A percentile compares a stretch with the other conserved stretches of the same genome.
Evolutionary conservation across 2,113 vertebrate species (phyloP).

Genomic region (Syngnathus floridae): DNA sequence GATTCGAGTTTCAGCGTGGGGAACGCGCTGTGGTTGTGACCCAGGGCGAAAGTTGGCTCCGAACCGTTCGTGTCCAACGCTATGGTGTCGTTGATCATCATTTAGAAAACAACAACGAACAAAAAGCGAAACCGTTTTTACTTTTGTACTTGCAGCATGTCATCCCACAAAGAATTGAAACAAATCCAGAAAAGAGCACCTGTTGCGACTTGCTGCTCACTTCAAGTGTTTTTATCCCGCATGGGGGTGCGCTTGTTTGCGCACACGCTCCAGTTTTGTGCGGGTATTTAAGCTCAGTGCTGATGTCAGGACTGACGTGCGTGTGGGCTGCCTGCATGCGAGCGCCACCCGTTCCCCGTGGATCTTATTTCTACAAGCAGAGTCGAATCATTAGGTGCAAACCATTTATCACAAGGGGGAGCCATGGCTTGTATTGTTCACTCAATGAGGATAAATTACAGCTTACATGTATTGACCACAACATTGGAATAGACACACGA

Average conservation of each 20-base stretch:
- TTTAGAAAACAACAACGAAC: slow-evolving; percentile 2
- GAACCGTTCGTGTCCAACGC: slow-evolving; percentile 52
- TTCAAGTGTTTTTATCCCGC: neutral
- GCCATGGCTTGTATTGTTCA: neutral
- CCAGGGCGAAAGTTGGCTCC: slow-evolving; percentile 30
- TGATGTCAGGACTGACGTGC: slow-evolving; percentile 59
- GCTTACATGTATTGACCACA: neutral
- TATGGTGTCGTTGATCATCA: slow-evolving; percentile 52
- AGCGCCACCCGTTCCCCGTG: slow-evolving; percentile 1
- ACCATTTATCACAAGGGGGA: neutral
- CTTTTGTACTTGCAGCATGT: too few relatives aligned
- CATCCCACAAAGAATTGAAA: neutral
- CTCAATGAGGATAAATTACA: neutral
- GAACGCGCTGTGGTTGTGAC: slow-evolving; percentile 41
- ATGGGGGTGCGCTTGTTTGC: slow-evolving; percentile 23
- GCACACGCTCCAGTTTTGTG: slow-evolving; percentile 12
- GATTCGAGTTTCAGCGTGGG: slow-evolving; percentile 61
- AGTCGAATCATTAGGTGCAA: slow-evolving; percentile 3
- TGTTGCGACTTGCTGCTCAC: neutral
- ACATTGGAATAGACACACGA: neutral
- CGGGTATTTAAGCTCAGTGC: slow-evolving; percentile 47
- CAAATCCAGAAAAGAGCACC: neutral
- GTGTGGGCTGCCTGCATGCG: neutral
- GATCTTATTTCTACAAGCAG: slow-evolving; percentile 13
- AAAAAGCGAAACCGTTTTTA: neutral